These are phyloP conservation scores for Echiichthys vipera DNA, from an alignment of 2,797 vertebrate genomes.

Conservation along the genomic window DNA sequence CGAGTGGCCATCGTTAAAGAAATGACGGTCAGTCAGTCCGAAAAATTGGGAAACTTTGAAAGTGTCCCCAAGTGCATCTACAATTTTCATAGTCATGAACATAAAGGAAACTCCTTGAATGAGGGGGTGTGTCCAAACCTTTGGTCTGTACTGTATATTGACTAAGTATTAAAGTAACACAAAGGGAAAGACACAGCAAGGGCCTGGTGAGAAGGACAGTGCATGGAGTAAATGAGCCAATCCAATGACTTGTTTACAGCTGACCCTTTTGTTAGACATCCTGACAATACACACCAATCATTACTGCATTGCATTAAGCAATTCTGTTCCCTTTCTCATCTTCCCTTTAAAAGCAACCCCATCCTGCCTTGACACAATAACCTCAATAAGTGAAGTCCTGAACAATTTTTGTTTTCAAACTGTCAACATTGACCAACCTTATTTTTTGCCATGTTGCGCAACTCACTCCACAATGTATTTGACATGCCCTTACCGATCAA, in stretches of 20 bases:
- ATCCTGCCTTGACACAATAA: slow-evolving; percentile 57
- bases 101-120: too few relatives aligned
- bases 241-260: slow-evolving; percentile 17
- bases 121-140: too few relatives aligned
- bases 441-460: slow-evolving; percentile 28
- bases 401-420: slow-evolving; percentile 41
- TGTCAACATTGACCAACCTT: slow-evolving; percentile 60
- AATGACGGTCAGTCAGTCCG: too few relatives aligned
- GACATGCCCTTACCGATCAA: slow-evolving; percentile 37
- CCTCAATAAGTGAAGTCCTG: slow-evolving; percentile 17
- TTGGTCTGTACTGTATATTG: too few relatives aligned
- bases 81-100: too few relatives aligned
- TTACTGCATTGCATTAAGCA: slow-evolving; percentile 26
- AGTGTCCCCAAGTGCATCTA: too few relatives aligned
- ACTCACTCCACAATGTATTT: slow-evolving; percentile 14
- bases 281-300: slow-evolving; percentile 49
- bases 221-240: slow-evolving; percentile 3
- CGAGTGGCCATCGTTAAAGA: too few relatives aligned
- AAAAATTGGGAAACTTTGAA: too few relatives aligned
- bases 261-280: slow-evolving; percentile 34
- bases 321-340: slow-evolving; percentile 9
- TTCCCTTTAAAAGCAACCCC: slow-evolving; percentile 34
- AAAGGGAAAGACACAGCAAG: slow-evolving; percentile 13
- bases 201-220: not conserved
- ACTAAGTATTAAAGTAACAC: slow-evolving; percentile 20